Base-by-base conservation (phyloP, 1,140 invertebrate species). In the Camponotus vicinus region DNA sequence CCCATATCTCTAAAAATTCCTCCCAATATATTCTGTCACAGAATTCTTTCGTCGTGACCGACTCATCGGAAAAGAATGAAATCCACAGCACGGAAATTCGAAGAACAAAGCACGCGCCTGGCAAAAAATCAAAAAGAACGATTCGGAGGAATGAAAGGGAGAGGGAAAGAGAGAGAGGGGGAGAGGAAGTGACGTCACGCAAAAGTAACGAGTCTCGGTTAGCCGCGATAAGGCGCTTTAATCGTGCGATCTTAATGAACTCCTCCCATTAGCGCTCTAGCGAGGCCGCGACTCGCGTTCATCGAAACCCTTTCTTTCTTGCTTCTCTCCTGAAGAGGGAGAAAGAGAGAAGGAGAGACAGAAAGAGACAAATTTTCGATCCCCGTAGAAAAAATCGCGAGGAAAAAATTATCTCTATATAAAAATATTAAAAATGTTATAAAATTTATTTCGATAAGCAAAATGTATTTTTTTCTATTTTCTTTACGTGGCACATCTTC, bases 241-340 rank as follows among this genome's bases (percentile, higher is more conserved):
- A 94, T 94, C 93, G 90, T 86, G 79, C 86, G 86, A 93, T 93
- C 93, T 93, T 93, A 93, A 93, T 93, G 92, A 93, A 94, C 91
- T 92, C 90, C 89, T 90, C 88, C 91, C 91, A 92, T 93, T 92
- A 93, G 91, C 91, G 92, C 87, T 79, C 77, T 89, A 75, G 27
- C 86, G 89, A 91, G 92, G 88, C 86, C 89, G 87, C 91, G 89
- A 90, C 63, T 34, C 66, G 87, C 80, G 83, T 88, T 90, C 89
- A 87, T 90, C 89, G 78, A 88, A 90, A 90, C 82, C 77, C 75
- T 85, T 78, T 82, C 76, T 85, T 75, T 88, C 70, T 70, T 80
- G 69, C 57, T 63, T 76, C 61, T 86, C 67, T 64, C 11, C 15
- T 42, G 27, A 11, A 49, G 52, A 42, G 40, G 42, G 8, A 59